phyloP scores from a whole-genome alignment of 2,888 invertebrate genomes.

The Sarcophaga caerulescens region DNA sequence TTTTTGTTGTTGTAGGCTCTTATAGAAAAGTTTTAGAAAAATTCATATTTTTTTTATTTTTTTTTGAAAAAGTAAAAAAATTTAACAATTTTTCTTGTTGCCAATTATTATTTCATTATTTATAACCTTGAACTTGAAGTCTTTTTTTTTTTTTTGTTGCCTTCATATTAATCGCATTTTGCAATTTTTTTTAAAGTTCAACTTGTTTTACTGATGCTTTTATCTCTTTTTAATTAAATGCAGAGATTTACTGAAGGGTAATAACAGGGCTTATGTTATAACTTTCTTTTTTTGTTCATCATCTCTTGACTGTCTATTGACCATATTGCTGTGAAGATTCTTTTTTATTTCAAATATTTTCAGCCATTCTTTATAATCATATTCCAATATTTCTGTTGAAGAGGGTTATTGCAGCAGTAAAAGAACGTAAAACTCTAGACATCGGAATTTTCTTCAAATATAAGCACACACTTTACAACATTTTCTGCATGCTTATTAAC shows the following conservation, averaged over 20 bases:
- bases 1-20: background rate
- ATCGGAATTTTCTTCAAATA: too few species aligned
- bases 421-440: too few species aligned
- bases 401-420: background rate
- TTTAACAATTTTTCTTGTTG: constrained; percentile 26
- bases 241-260: background rate
- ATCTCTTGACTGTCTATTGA: background rate
- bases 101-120: constrained; percentile 37
- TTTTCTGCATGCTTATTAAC: too few species aligned
- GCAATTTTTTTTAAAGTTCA: background rate
- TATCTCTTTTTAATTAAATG: constrained; percentile 16
- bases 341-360: background rate
- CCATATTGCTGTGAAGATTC: background rate
- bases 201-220: too few species aligned
- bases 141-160: background rate
- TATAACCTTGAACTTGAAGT: constrained; percentile 43
- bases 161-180: background rate
- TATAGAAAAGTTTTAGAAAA: constrained; percentile 5
- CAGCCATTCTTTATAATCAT: background rate
- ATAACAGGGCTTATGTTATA: too few species aligned
- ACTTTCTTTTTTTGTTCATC: background rate
- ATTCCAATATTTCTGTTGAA: background rate
- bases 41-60: background rate
- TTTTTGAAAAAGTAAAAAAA: background rate
- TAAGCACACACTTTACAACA: too few species aligned